A percentile compares a stretch with the other conserved stretches of the same genome.
Evolutionary conservation across 2,888 invertebrate genomes (phyloP).

Genomic region (Erebia aethiops): DNA sequence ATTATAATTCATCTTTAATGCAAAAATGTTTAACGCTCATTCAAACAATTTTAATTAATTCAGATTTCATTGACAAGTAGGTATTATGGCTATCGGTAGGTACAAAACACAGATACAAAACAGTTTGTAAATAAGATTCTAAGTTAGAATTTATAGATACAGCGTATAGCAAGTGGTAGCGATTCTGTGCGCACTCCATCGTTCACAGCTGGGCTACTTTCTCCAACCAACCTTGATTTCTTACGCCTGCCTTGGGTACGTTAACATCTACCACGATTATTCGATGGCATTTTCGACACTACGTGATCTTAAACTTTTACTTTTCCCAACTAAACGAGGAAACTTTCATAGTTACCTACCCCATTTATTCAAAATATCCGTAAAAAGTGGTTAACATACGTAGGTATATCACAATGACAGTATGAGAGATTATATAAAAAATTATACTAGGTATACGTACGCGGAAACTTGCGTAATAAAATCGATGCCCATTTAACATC

Average conservation of each 20-base stretch:
- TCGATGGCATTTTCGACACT: constrained; percentile 66
- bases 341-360: constrained; percentile 46
- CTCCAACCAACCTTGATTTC: constrained; percentile 80
- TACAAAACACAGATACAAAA: not conserved
- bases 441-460: constrained; percentile 46
- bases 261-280: constrained; percentile 60
- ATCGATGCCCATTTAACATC: constrained; percentile 32
- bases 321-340: constrained; percentile 53
- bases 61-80: too few species aligned
- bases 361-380: constrained; percentile 35
- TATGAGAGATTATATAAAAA: constrained; percentile 48
- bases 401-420: constrained; percentile 46
- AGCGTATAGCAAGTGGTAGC: constrained; percentile 1
- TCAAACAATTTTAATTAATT: too few species aligned
- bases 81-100: too few species aligned
- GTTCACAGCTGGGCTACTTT: constrained; percentile 72
- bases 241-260: constrained; percentile 60
- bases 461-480: constrained; percentile 53
- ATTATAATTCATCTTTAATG: too few species aligned
- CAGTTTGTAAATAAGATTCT: constrained; percentile 3
- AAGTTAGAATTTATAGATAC: constrained; percentile 14
- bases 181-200: constrained; percentile 46
- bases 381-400: not conserved
- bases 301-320: constrained; percentile 71
- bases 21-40: too few species aligned